Conservation (phyloP, 1,140 invertebrate species). For the Drosophila kohkoa region DNA sequence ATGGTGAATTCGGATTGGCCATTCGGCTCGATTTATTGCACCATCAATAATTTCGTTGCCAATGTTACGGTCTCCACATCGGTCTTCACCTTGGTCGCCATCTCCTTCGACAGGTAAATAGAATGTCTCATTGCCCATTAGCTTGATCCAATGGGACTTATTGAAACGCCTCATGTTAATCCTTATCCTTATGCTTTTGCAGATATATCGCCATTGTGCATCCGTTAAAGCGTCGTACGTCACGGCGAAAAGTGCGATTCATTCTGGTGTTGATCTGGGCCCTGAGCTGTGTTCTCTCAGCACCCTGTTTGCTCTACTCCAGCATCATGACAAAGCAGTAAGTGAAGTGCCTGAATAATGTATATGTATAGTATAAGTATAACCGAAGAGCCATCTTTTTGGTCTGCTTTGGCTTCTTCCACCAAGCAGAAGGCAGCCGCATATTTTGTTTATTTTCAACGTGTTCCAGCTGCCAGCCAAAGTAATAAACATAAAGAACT, state of each 20-base stretch:
- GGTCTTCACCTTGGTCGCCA: slow-evolving; percentile 95
- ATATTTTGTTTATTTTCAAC: slow-evolving; percentile 33
- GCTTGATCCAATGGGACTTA: too few relatives aligned
- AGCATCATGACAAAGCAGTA: slow-evolving; percentile 91
- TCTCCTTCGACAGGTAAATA: slow-evolving; percentile 91
- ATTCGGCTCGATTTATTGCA: slow-evolving; percentile 94
- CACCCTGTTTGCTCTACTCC: slow-evolving; percentile 94
- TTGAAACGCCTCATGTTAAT: background rate
- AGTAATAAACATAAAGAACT: slow-evolving; percentile 65
- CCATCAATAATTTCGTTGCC: slow-evolving; percentile 95
- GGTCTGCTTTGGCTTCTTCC: background rate
- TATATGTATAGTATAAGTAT: slow-evolving; percentile 9
- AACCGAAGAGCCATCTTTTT: background rate
- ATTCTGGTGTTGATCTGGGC: slow-evolving; percentile 93
- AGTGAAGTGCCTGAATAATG: slow-evolving; percentile 64
- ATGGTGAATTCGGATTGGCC: slow-evolving; percentile 94
- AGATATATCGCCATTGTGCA: slow-evolving; percentile 97
- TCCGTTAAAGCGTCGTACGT: slow-evolving; percentile 94
- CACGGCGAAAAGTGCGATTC: slow-evolving; percentile 90
- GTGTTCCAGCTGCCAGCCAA: slow-evolving; percentile 7
- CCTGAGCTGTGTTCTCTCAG: slow-evolving; percentile 90
- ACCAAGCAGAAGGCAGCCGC: slow-evolving; percentile 2
- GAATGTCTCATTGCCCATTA: too few relatives aligned
- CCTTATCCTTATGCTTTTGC: slow-evolving; percentile 75
- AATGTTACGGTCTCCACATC: slow-evolving; percentile 94